Evolutionary conservation across 1,140 invertebrate species (phyloP).

Genomic region (Habropoda laboriosa): DNA sequence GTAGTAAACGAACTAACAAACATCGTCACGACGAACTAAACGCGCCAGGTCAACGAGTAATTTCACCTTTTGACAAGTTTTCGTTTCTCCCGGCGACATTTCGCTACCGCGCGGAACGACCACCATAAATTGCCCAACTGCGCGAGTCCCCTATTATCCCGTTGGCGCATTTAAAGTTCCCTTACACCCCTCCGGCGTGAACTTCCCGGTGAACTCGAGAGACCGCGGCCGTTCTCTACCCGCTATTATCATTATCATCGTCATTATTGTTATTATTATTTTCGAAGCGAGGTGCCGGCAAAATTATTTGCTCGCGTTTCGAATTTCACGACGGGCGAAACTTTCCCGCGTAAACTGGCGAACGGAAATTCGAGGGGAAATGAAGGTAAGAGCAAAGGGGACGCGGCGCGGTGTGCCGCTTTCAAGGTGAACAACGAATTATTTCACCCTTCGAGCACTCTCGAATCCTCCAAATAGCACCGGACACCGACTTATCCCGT

Average conservation of each 20-base stretch:
- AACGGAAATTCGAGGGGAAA: neutral
- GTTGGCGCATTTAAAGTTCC: neutral
- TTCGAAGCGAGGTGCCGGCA: neutral
- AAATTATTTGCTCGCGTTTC: slow-evolving; percentile 15
- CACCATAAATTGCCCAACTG: slow-evolving; percentile 9
- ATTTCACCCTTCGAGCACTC: neutral
- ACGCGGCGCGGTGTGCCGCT: no score
- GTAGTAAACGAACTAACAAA: slow-evolving; percentile 11
- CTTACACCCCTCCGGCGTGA: no score
- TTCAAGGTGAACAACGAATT: neutral
- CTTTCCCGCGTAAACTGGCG: slow-evolving; percentile 2
- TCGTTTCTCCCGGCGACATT: neutral
- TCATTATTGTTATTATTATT: slow-evolving; percentile 16
- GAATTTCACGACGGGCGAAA: neutral
- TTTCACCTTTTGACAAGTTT: slow-evolving; percentile 24
- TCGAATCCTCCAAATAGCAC: neutral
- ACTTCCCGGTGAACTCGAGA: slow-evolving; percentile 13
- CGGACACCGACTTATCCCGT: neutral
- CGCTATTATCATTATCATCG: neutral
- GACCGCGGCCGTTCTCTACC: neutral
- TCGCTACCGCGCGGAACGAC: slow-evolving; percentile 14
- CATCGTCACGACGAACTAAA: neutral
- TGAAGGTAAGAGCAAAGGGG: neutral
- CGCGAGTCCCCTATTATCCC: neutral
- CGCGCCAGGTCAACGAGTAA: neutral